phyloP scores from a whole-genome alignment of 2,888 invertebrate genomes.

The Lasioglossum marginatum region DNA sequence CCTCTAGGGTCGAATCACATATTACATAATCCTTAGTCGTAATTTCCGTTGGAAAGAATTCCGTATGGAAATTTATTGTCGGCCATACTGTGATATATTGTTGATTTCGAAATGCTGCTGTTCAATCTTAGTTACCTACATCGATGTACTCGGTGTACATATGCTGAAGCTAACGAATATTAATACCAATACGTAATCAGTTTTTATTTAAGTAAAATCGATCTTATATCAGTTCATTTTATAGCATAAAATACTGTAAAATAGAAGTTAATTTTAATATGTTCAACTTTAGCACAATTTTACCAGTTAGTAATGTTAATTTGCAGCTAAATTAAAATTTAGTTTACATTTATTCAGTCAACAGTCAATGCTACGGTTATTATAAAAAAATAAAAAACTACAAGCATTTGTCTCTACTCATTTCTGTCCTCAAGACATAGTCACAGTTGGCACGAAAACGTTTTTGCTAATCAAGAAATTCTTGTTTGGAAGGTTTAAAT shows the following conservation, averaged over 20 bases:
- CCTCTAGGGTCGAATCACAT: constrained; percentile 74
- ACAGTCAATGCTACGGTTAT: neutral
- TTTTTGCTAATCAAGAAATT: neutral
- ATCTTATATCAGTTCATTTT: neutral
- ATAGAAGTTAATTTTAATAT: too few relatives aligned
- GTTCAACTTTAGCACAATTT: neutral
- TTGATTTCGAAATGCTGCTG: neutral
- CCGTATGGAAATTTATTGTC: constrained; percentile 34
- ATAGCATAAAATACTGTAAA: neutral
- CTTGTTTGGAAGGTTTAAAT: neutral
- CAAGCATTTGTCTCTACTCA: neutral
- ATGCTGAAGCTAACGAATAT: neutral
- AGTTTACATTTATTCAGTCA: neutral
- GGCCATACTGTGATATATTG: neutral
- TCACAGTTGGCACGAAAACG: neutral
- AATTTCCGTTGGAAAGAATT: constrained; percentile 66
- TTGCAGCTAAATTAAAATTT: neutral
- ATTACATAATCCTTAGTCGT: constrained; percentile 71
- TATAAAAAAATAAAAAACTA: neutral
- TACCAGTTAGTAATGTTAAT: neutral
- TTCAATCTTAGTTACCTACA: neutral
- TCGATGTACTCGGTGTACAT: neutral
- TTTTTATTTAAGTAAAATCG: neutral
- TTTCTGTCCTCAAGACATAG: neutral
- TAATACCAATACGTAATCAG: neutral